A percentile compares a stretch with the other conserved stretches of the same genome.
Conservation (phyloP, 2,888 invertebrate genomes). For the Acholoe squamosa region DNA sequence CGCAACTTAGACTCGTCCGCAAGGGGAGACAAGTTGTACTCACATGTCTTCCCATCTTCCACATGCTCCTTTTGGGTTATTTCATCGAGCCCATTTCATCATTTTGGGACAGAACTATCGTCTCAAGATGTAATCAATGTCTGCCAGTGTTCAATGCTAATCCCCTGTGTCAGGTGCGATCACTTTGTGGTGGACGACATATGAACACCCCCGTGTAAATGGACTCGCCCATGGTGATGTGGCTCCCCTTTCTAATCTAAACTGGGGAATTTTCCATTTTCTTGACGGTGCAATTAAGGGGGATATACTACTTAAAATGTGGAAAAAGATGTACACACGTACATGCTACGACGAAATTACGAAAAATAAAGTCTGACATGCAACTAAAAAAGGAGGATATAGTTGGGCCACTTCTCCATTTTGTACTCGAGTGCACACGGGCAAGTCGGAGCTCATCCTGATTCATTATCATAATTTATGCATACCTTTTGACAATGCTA, state of each 20-base stretch:
- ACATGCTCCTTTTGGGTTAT: no score
- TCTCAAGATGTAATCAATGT: neutral
- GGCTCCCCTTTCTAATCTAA: neutral
- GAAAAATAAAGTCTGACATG: slow-evolving; percentile 40
- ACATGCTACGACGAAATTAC: slow-evolving; percentile 49
- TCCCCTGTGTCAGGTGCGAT: no score
- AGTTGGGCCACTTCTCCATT: neutral
- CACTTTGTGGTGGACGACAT: no score
- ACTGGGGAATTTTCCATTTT: slow-evolving; percentile 2
- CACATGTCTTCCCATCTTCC: no score
- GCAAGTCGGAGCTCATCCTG: slow-evolving; percentile 23
- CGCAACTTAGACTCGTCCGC: slow-evolving; percentile 31
- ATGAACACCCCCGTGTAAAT: slow-evolving; percentile 17
- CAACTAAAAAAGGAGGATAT: neutral
- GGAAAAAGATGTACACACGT: slow-evolving; percentile 35
- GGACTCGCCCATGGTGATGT: slow-evolving; percentile 40
- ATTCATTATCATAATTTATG: slow-evolving; percentile 62
- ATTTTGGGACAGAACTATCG: no score
- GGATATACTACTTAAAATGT: slow-evolving; percentile 30
- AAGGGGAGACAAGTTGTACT: neutral
- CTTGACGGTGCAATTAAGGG: neutral
- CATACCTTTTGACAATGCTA: slow-evolving; percentile 58
- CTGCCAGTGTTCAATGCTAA: no score
- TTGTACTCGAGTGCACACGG: neutral
- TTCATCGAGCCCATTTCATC: no score